phyloP scores from a whole-genome alignment of 2,797 vertebrate species.

The Falco columbarius region DNA sequence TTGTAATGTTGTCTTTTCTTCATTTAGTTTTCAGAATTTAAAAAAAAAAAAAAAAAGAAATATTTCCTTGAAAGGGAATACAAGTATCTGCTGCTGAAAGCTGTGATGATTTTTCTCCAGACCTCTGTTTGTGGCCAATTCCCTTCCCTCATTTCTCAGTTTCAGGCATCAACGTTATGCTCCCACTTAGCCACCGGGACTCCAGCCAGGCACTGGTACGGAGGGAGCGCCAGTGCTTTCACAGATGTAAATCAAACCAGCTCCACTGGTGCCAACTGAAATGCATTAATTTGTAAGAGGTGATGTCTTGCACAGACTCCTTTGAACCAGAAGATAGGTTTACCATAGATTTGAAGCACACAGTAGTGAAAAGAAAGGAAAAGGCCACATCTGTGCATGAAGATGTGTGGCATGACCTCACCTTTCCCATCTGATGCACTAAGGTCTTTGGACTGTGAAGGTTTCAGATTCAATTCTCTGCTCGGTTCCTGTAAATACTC shows the following conservation, averaged over 20 bases:
- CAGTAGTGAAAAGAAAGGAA: neutral
- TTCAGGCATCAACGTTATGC: neutral
- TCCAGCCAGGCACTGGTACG: neutral
- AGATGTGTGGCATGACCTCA: neutral
- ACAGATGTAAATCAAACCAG: neutral
- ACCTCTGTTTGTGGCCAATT: neutral
- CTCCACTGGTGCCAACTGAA: neutral
- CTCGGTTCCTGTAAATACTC: neutral
- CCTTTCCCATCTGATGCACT: neutral
- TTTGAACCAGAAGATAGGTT: neutral
- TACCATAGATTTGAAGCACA: neutral
- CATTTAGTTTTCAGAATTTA: neutral
- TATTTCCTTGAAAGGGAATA: neutral
- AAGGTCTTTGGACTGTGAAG: neutral
- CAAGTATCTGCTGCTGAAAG: neutral
- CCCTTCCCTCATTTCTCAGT: neutral
- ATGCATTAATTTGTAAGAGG: neutral
- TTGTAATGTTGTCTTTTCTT: neutral
- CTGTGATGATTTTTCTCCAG: neutral
- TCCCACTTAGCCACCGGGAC: neutral
- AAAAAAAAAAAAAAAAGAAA: neutral
- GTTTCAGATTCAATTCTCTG: neutral
- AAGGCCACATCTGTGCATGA: fast-evolving
- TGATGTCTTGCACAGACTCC: neutral
- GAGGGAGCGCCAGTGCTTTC: neutral